Evolutionary conservation across 2,113 vertebrate species (phyloP).

Genomic region (Tragelaphus strepsiceros): DNA sequence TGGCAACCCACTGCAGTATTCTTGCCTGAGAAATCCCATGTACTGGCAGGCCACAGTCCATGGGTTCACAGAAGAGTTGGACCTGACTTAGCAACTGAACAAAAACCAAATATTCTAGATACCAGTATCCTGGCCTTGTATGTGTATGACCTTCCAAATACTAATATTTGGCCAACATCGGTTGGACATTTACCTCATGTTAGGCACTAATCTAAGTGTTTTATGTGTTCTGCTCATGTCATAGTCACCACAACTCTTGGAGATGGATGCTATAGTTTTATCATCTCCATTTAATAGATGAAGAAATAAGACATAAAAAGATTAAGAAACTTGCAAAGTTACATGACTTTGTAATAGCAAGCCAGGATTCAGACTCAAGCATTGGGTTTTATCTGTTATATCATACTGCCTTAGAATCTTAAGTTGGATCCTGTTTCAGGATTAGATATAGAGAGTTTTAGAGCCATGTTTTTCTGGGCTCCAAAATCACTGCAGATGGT

Average conservation of each 20-base stretch:
- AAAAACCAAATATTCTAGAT: not conserved
- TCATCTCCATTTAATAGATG: not conserved
- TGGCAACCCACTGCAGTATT: not conserved
- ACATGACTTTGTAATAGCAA: not conserved
- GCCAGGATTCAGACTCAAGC: not conserved
- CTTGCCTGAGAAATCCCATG: not conserved
- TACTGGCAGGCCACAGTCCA: not conserved
- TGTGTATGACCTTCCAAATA: not conserved
- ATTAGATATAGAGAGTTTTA: not conserved
- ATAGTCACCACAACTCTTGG: not conserved
- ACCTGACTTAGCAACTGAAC: not conserved
- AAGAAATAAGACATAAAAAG: slow-evolving; percentile 3
- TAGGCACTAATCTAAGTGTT: not conserved
- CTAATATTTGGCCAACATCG: not conserved
- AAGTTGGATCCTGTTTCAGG: not conserved
- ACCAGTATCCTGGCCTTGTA: not conserved
- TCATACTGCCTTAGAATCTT: slow-evolving; percentile 1
- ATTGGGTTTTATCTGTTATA: not conserved
- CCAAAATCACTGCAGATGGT: no score
- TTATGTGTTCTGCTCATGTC: not conserved
- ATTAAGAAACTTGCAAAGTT: slow-evolving; percentile 22
- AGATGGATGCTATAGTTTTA: not conserved
- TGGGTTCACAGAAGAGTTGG: not conserved
- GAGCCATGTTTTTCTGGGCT: not conserved
- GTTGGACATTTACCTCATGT: not conserved